Conservation (phyloP, 2,113 vertebrate genomes). For the Naja naja region DNA sequence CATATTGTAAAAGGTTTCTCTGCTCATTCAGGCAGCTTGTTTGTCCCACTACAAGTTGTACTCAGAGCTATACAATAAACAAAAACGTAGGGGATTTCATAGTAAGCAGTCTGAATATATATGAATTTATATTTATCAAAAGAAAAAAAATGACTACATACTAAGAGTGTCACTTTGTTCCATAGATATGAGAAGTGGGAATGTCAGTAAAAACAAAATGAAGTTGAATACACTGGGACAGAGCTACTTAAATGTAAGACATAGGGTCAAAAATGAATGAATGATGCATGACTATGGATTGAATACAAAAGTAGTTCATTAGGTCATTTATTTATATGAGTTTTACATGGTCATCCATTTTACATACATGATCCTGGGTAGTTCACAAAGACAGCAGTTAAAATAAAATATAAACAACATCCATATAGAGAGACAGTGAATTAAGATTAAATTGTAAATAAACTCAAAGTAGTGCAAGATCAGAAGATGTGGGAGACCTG, state of each 20-base stretch:
- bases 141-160: not conserved
- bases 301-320: not conserved
- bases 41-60: not conserved
- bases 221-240: not conserved
- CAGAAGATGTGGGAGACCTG: not conserved
- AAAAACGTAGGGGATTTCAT: not conserved
- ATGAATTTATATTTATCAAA: not conserved
- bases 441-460: not conserved
- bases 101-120: not conserved
- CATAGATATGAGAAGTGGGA: not conserved
- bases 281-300: not conserved
- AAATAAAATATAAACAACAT: not conserved
- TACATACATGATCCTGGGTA: not conserved
- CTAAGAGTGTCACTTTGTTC: not conserved
- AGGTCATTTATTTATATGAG: not conserved
- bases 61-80: not conserved
- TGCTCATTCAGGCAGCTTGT: not conserved
- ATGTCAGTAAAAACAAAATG: not conserved
- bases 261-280: not conserved
- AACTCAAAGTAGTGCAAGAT: not conserved
- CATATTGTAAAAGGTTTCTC: not conserved
- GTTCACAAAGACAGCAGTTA: not conserved
- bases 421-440: not conserved
- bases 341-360: not conserved
- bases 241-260: not conserved